Base-by-base conservation (phyloP, 2,797 vertebrate species). In the Toxotes lorentzi region DNA sequence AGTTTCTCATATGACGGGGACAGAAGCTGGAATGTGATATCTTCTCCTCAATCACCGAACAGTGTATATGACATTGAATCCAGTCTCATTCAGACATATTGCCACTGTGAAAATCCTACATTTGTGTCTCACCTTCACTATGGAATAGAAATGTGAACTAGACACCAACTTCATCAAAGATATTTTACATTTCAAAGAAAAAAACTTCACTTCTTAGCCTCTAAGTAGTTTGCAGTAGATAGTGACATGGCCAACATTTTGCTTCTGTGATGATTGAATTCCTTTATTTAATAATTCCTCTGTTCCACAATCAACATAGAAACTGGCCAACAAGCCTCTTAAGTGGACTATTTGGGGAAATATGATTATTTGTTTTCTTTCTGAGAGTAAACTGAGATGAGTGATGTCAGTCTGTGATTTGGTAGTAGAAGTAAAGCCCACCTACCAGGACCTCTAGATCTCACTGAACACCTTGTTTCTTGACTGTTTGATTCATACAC, bases 151-250 rank as follows among this genome's bases (percentile, higher is more conserved):
- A 41, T 3, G 24, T 21, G 43, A 17, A 50, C 38, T 30, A 43
- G 11, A 12, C 21, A 21, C 32, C 30, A 16, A 56, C 19, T 30
- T 50, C 13, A 21, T 1, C 32, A 27, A 27, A 13, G 27, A 66
- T 17, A 21, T 41, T 34, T 67, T 62, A 13, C 21, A 51, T 59
- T 78, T 65, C 45, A 63, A 57, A 70, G 58, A 17, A 54, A 69
- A 58, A 35, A 58, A 14, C 7, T 57, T 57, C 40, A 16, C 40
- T 47, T 7, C 43, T 41, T 41, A 30, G 23, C 16, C 24, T 45
- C 9, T 11, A 13, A 12, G 24, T 14, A 23, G 48, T 24, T 34
- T 35, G 23, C 13, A 63, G 12, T 1, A 12, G 23, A 21, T n/a
- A 47, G 23, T 30, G 58, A 48, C n/a, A 57, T 5, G 4, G 0